phyloP scores from a whole-genome alignment of 2,888 invertebrate genomes.

The Desoria tigrina region DNA sequence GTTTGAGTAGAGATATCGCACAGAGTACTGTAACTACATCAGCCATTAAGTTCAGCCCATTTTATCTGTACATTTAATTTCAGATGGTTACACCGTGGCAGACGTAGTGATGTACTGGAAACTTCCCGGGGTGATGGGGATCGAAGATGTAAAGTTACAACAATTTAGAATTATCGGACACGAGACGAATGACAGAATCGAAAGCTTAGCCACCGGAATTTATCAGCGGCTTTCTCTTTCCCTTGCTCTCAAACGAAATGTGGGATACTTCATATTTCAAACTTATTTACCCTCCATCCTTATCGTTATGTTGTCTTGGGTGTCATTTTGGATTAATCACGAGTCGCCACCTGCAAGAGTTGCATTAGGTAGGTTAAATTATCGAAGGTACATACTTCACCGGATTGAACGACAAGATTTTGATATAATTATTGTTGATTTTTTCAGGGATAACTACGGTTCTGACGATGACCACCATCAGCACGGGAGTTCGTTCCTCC shows the following conservation, averaged over 20 bases:
- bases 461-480: constrained; percentile 65
- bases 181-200: constrained; percentile 60
- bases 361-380: constrained; percentile 59
- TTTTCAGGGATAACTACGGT: constrained; percentile 64
- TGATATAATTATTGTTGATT: background rate
- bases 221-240: constrained; percentile 63
- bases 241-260: constrained; percentile 61
- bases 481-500: constrained; percentile 62
- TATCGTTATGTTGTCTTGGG: constrained; percentile 65
- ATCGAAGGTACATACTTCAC: background rate
- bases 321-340: constrained; percentile 56
- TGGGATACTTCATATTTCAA: constrained; percentile 65
- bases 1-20: too few species aligned
- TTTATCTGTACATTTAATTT: constrained; percentile 14
- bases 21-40: too few species aligned
- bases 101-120: constrained; percentile 64
- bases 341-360: constrained; percentile 64
- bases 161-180: constrained; percentile 62
- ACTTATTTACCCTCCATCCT: constrained; percentile 62
- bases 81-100: constrained; percentile 63
- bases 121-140: constrained; percentile 60
- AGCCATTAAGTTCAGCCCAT: too few species aligned
- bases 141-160: constrained; percentile 61
- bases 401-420: background rate
- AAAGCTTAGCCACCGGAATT: constrained; percentile 61